Evolutionary conservation across 1,140 invertebrate species (phyloP), one percentile per base, ranked within the genome.

Genomic region (Microvelia longipes): DNA sequence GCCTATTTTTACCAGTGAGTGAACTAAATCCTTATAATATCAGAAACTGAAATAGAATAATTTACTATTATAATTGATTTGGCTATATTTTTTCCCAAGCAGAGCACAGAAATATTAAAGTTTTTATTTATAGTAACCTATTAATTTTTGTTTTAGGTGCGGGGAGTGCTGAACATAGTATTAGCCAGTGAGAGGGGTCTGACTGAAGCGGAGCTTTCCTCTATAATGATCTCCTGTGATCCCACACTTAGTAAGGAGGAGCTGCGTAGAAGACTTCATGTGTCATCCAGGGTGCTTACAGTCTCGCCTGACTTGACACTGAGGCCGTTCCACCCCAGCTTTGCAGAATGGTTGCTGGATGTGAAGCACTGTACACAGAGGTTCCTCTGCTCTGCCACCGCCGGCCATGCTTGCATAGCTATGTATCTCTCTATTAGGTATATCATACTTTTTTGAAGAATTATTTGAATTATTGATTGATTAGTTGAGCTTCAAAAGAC

Each of bases 321-420:
- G 69, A 86, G 89, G 73, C 81, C 93, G 1, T 93, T 94, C 78
- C 93, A 95, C 79, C 90, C 91, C 76, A 95, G 92, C 71, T 97
- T 97, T 79, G 89, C 93, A 11, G 91, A 94, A 76, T 98, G 94
- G 94, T 79, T 98, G 62, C 80, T 93, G 27, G 94, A 98, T 80
- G 94, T 97, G 0, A 98, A 98, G 80, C 94, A 97, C 76, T 96
- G 94, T 77, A 97, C 94, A 14, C 90, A 93, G 73, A 93, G 94
- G 75, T 98, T 94, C 79, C 81, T 97, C 62, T 96, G 94, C 77
- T 88, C 89, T 71, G 88, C 91, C 0, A 82, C 85, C 50, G 90
- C 93, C 76, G 94, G 94, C 0, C 94, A 97, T 78, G 89, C 89
- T 1, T 92, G 94, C 82, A 83, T 96, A 27, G 90, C 92, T 5